phyloP scores from a whole-genome alignment of 2,797 vertebrate species.

The Ispidina picta region DNA sequence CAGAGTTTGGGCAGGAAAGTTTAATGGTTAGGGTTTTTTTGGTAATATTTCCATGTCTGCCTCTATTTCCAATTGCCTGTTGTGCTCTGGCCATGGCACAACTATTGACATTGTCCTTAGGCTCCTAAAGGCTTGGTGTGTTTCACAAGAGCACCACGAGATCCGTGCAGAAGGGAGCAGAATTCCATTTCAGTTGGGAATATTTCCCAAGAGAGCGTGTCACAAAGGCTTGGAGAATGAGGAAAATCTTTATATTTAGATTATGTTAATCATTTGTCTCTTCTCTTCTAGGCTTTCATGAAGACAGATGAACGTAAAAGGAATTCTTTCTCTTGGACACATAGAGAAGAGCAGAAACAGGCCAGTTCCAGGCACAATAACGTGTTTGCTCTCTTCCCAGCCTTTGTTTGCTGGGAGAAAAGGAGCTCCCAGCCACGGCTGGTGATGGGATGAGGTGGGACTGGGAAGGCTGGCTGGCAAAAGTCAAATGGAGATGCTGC shows the following conservation, averaged over 20 bases:
- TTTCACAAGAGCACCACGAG: neutral
- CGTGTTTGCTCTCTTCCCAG: neutral
- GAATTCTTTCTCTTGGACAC: neutral
- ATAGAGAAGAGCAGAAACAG: neutral
- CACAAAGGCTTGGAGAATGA: slow-evolving; percentile 17
- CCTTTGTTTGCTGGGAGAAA: neutral
- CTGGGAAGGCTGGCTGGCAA: neutral
- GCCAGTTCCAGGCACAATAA: neutral
- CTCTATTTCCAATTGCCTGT: neutral
- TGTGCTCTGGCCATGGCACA: neutral
- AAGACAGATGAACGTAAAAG: slow-evolving; percentile 34
- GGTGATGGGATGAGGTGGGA: neutral
- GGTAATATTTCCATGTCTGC: neutral
- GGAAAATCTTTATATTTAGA: slow-evolving; percentile 47
- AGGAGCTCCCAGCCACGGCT: neutral
- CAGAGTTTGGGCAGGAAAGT: neutral
- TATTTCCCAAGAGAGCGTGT: neutral
- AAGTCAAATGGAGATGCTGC: neutral
- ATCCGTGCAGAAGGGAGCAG: neutral
- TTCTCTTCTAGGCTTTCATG: neutral
- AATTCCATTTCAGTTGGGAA: slow-evolving; percentile 21
- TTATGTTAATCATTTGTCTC: slow-evolving; percentile 30
- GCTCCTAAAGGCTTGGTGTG: neutral
- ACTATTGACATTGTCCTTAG: neutral
- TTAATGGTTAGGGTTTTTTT: neutral